Evolutionary conservation across 2,888 invertebrate species (phyloP).

Genomic region (Rambutsinella grinnellia): DNA sequence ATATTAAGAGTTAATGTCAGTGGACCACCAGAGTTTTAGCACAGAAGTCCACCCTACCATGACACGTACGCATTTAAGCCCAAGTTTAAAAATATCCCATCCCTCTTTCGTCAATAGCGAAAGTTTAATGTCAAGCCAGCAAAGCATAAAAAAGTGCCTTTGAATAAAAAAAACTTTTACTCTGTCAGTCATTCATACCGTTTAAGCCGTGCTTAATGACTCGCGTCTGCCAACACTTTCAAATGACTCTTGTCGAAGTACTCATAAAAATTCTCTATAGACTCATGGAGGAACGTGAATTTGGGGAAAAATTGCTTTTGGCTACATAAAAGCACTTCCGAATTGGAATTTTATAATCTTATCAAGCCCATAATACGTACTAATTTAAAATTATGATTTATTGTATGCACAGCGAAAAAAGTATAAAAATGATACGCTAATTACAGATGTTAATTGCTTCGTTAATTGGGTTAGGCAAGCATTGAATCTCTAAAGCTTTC

Average conservation of each 20-base stretch:
- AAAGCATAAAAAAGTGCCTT: slow-evolving; percentile 26
- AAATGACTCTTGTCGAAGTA: too few relatives aligned
- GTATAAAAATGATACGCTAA: slow-evolving; percentile 37
- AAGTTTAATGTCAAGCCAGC: slow-evolving; percentile 36
- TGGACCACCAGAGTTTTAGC: too few relatives aligned
- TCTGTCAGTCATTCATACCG: slow-evolving; percentile 1
- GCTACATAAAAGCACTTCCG: background rate
- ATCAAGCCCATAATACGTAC: slow-evolving; percentile 9
- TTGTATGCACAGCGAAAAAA: background rate
- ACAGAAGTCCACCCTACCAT: too few relatives aligned
- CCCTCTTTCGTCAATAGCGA: slow-evolving; percentile 26
- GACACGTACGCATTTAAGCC: too few relatives aligned
- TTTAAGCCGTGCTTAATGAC: slow-evolving; percentile 39
- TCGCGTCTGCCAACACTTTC: slow-evolving; percentile 41
- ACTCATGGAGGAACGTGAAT: too few relatives aligned
- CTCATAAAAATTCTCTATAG: too few relatives aligned
- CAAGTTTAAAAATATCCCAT: too few relatives aligned
- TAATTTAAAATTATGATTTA: slow-evolving; percentile 26
- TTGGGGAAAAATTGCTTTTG: too few relatives aligned
- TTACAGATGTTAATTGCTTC: slow-evolving; percentile 39
- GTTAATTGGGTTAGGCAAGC: slow-evolving; percentile 42
- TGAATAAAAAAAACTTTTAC: slow-evolving; percentile 1
- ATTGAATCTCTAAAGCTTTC: slow-evolving; percentile 32
- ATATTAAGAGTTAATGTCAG: too few relatives aligned
- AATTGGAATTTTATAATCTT: background rate